These are phyloP conservation scores for Eugnorisma glareosa DNA, from an alignment of 2,888 invertebrate genomes.

Conservation along the genomic window DNA sequence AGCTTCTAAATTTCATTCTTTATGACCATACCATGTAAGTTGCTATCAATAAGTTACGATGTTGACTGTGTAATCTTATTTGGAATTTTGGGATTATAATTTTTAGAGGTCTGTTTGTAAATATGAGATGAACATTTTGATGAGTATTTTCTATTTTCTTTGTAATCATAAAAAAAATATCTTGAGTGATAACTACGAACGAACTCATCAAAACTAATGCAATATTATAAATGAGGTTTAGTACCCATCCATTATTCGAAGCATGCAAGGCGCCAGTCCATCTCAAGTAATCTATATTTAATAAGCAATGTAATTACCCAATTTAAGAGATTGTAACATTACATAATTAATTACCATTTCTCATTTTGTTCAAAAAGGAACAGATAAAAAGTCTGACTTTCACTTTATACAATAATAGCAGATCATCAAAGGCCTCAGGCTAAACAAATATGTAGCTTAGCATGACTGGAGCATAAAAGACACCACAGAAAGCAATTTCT, in stretches of 20 bases:
- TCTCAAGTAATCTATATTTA: constrained; percentile 55
- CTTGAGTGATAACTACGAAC: neutral
- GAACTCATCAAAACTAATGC: neutral
- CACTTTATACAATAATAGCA: constrained; percentile 56
- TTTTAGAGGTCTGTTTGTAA: constrained; percentile 1
- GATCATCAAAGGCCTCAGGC: constrained; percentile 63
- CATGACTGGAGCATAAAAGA: constrained; percentile 5
- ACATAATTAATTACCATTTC: constrained; percentile 60
- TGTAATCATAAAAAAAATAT: neutral
- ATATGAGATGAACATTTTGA: constrained; percentile 7
- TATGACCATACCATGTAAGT: constrained; percentile 53
- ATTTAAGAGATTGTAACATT: constrained; percentile 49
- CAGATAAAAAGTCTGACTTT: constrained; percentile 62
- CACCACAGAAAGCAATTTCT: constrained; percentile 17
- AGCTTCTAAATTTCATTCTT: constrained; percentile 62
- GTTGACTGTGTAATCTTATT: constrained; percentile 54
- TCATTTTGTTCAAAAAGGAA: constrained; percentile 60
- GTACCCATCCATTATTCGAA: constrained; percentile 18
- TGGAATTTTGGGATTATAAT: constrained; percentile 15
- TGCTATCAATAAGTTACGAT: constrained; percentile 49
- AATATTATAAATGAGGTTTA: neutral
- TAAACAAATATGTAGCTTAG: constrained; percentile 27
- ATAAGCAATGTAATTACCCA: constrained; percentile 50
- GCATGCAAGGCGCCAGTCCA: constrained; percentile 3
- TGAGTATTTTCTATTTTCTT: constrained; percentile 7